Percentiles rank a stretch among this genome's conserved stretches.
phyloP scores from a whole-genome alignment of 2,113 vertebrate genomes.

The Larimichthys polyactis region DNA sequence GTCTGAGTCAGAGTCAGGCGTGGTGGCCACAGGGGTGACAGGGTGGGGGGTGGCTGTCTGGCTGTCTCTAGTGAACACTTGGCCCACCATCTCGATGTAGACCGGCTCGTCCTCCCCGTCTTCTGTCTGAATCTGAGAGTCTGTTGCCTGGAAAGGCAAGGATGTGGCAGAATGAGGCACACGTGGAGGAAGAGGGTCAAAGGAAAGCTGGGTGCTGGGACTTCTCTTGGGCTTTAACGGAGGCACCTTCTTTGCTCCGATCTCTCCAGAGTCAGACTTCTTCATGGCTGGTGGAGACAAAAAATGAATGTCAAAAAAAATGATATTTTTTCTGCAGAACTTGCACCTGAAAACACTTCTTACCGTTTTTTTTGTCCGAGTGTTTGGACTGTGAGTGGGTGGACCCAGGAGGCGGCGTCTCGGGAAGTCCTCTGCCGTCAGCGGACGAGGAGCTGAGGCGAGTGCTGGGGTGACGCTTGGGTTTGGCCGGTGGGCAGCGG shows the following conservation, averaged over 20 bases:
- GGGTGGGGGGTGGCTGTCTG: slow-evolving; percentile 83
- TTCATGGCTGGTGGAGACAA: slow-evolving; percentile 80
- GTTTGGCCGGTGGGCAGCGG: slow-evolving; percentile 89
- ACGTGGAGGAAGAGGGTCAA: slow-evolving; percentile 79
- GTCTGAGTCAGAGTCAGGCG: slow-evolving; percentile 91
- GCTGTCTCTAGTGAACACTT: slow-evolving; percentile 87
- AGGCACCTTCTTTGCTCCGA: slow-evolving; percentile 87
- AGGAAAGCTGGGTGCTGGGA: slow-evolving; percentile 92
- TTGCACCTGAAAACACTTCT: slow-evolving; percentile 11
- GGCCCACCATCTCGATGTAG: slow-evolving; percentile 96
- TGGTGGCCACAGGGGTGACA: slow-evolving; percentile 81
- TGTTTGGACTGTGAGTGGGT: slow-evolving; percentile 79
- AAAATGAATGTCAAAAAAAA: slow-evolving; percentile 35
- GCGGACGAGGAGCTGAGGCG: slow-evolving; percentile 87
- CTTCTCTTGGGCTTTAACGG: slow-evolving; percentile 92
- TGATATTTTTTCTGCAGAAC: not conserved
- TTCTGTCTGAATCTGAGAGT: slow-evolving; percentile 75
- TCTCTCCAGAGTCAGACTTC: slow-evolving; percentile 87
- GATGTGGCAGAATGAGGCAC: slow-evolving; percentile 78
- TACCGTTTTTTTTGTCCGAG: slow-evolving; percentile 84
- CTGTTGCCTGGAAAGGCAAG: slow-evolving; percentile 74
- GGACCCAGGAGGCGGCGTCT: slow-evolving; percentile 73
- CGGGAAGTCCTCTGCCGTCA: slow-evolving; percentile 72
- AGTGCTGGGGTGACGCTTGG: slow-evolving; percentile 92
- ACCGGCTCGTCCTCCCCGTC: slow-evolving; percentile 89